Evolutionary conservation across 2,888 invertebrate species (phyloP).

Genomic region (Automeris io): DNA sequence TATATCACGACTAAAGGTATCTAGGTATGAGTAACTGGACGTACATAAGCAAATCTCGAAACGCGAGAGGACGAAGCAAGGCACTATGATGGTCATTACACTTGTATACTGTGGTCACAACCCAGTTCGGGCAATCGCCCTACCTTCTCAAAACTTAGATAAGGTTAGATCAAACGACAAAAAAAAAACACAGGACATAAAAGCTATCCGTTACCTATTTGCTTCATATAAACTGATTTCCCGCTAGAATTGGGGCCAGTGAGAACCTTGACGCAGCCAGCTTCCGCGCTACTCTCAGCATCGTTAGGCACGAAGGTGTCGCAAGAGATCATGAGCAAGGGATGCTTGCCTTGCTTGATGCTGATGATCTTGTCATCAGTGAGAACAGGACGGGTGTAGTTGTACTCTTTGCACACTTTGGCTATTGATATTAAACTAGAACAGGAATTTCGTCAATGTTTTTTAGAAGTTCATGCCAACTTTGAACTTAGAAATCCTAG

Average conservation of each 20-base stretch:
- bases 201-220: constrained; percentile 62
- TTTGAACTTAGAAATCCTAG: too few species aligned
- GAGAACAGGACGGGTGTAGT: constrained; percentile 81
- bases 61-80: too few species aligned
- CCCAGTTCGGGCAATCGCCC: too few species aligned
- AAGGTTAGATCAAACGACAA: too few species aligned
- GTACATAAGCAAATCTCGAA: too few species aligned
- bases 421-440: constrained; percentile 81
- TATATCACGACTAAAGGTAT: too few species aligned
- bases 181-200: neutral
- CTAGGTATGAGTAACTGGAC: too few species aligned
- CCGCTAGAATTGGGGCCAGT: constrained; percentile 96
- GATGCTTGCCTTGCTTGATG: constrained; percentile 84
- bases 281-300: constrained; percentile 73
- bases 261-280: constrained; percentile 83
- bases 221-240: constrained; percentile 94
- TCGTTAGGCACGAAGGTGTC: constrained; percentile 86
- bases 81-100: too few species aligned
- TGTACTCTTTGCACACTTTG: constrained; percentile 79
- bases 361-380: constrained; percentile 74
- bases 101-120: too few species aligned
- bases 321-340: constrained; percentile 82
- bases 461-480: too few species aligned
- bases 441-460: too few species aligned
- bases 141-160: too few species aligned